phyloP scores from a whole-genome alignment of 2,888 invertebrate species.

The Eretmocerus hayati region DNA sequence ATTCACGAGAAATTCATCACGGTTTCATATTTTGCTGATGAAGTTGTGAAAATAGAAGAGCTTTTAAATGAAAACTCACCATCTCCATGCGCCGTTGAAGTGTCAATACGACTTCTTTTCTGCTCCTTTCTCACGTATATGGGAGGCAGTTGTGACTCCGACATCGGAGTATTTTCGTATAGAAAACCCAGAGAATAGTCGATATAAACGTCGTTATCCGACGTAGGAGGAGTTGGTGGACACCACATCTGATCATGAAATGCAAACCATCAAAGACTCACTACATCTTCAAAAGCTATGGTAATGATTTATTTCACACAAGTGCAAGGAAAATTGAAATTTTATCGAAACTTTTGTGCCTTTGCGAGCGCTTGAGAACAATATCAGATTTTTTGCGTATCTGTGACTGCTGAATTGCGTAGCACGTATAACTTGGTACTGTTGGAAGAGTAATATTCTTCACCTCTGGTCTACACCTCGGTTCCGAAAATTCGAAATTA shows the following conservation, averaged over 20 bases:
- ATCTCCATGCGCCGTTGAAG: constrained; percentile 49
- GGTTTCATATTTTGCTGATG: background rate
- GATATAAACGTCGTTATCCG: constrained; percentile 86
- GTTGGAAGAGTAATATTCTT: too few relatives aligned
- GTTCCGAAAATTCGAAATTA: too few relatives aligned
- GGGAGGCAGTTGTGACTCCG: constrained; percentile 73
- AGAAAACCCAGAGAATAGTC: constrained; percentile 79
- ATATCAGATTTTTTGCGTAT: too few relatives aligned
- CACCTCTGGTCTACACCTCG: too few relatives aligned
- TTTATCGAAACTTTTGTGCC: background rate
- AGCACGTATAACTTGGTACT: too few relatives aligned
- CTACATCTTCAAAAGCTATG: too few relatives aligned
- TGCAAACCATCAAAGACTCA: too few relatives aligned
- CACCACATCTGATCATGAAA: constrained; percentile 77
- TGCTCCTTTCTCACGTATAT: constrained; percentile 72
- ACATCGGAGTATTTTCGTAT: constrained; percentile 70
- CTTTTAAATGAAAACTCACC: constrained; percentile 33
- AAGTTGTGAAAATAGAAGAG: too few relatives aligned
- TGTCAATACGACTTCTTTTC: constrained; percentile 65
- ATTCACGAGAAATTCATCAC: background rate
- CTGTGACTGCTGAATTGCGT: too few relatives aligned
- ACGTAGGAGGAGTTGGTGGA: constrained; percentile 92
- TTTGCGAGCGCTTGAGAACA: too few relatives aligned
- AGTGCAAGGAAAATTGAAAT: background rate
- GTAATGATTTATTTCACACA: too few relatives aligned